These are phyloP conservation scores for Thymelicus sylvestris DNA, from an alignment of 2,888 invertebrate genomes.

Conservation along the genomic window DNA sequence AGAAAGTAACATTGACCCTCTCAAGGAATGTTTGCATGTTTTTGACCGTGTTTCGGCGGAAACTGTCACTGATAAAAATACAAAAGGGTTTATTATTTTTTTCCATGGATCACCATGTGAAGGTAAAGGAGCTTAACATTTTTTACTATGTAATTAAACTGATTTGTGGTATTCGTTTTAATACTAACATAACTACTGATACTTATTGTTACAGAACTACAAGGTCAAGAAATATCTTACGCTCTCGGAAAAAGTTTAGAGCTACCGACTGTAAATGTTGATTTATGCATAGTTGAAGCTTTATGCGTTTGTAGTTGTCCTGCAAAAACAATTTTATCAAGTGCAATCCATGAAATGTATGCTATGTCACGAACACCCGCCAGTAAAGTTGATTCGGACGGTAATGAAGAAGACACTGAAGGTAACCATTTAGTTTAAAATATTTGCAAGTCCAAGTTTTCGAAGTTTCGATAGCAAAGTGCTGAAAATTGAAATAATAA, in stretches of 20 bases:
- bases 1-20: constrained; percentile 62
- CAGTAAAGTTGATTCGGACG: constrained; percentile 48
- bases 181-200: no score
- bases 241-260: constrained; percentile 68
- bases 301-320: constrained; percentile 58
- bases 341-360: constrained; percentile 64
- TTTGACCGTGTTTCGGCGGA: constrained; percentile 49
- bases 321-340: constrained; percentile 56
- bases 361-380: constrained; percentile 47
- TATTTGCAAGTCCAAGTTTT: background rate
- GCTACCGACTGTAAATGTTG: constrained; percentile 79
- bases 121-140: constrained; percentile 53
- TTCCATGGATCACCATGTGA: constrained; percentile 74
- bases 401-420: constrained; percentile 52
- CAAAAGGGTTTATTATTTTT: constrained; percentile 70
- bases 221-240: constrained; percentile 73
- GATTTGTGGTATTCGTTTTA: no score
- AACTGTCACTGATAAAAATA: constrained; percentile 49
- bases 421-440: constrained; percentile 46
- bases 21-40: constrained; percentile 59
- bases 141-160: no score
- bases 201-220: constrained; percentile 56
- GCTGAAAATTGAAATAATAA: no score
- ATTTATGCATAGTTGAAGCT: constrained; percentile 77
- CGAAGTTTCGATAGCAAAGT: no score